Conservation (phyloP, 2,797 vertebrate genomes). For the Tenualosa thibaudeaui region DNA sequence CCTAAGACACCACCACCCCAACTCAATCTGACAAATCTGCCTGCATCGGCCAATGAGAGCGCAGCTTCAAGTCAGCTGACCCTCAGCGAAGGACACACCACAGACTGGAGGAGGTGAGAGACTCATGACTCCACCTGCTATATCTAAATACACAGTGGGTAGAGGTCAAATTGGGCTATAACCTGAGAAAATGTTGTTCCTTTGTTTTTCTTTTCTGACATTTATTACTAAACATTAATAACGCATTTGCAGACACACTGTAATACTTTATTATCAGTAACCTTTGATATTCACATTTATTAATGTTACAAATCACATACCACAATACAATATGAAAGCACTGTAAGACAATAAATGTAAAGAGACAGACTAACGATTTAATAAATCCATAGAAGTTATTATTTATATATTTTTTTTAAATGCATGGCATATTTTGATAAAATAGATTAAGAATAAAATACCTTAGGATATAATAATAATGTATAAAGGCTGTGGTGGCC, state of each 20-base stretch:
- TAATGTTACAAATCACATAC: background rate
- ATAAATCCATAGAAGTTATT: background rate
- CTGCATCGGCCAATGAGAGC: constrained; percentile 93
- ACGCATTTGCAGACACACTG: background rate
- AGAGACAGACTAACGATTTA: background rate
- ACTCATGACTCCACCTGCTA: constrained; percentile 42
- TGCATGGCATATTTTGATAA: background rate
- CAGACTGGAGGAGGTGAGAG: constrained; percentile 83
- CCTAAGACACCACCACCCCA: constrained; percentile 78
- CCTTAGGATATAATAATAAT: background rate
- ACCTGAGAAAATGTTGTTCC: background rate
- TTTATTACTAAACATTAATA: background rate
- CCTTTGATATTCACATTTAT: too few relatives aligned
- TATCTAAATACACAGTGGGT: constrained; percentile 27
- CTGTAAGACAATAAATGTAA: background rate
- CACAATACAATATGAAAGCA: background rate
- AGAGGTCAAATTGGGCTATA: constrained; percentile 1
- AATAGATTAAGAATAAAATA: background rate
- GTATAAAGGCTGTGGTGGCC: background rate
- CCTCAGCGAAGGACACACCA: constrained; percentile 93
- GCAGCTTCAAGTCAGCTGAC: constrained; percentile 90
- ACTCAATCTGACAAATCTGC: constrained; percentile 86
- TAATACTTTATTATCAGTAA: background rate
- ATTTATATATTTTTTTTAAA: background rate
- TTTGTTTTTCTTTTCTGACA: background rate